Evolutionary conservation across 2,797 vertebrate genomes (phyloP).

Genomic region (Sciaenops ocellatus): DNA sequence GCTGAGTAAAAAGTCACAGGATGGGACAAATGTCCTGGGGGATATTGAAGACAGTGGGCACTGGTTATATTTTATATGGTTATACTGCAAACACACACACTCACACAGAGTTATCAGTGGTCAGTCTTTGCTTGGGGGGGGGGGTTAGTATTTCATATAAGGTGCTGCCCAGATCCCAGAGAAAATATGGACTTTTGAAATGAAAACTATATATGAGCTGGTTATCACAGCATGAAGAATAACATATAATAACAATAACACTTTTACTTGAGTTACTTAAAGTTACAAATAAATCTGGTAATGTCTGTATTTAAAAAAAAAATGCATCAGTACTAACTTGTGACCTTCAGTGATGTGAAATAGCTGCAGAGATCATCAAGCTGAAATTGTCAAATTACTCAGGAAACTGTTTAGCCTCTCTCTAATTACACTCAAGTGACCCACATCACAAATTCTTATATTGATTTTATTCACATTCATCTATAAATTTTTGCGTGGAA

Average conservation of each 20-base stretch:
- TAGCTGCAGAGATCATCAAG: background rate
- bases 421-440: background rate
- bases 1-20: background rate
- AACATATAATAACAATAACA: too few relatives aligned
- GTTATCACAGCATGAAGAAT: background rate
- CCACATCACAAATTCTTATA: too few relatives aligned
- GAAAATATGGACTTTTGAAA: background rate
- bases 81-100: slow-evolving; percentile 1
- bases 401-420: background rate
- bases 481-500: background rate
- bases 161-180: background rate
- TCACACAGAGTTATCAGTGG: slow-evolving; percentile 16
- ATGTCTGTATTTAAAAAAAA: background rate
- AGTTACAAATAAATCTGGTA: background rate
- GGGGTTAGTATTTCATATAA: background rate
- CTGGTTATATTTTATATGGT: slow-evolving; percentile 16
- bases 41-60: background rate
- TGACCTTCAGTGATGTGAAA: background rate
- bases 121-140: slow-evolving; percentile 10
- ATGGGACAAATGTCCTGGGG: background rate
- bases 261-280: background rate
- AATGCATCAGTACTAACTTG: background rate
- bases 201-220: background rate
- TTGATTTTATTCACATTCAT: slow-evolving; percentile 1
- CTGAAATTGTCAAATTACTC: slow-evolving; percentile 6